These are phyloP conservation scores for Marmota flaviventris DNA, from an alignment of 2,113 vertebrate genomes.

Conservation along the genomic window DNA sequence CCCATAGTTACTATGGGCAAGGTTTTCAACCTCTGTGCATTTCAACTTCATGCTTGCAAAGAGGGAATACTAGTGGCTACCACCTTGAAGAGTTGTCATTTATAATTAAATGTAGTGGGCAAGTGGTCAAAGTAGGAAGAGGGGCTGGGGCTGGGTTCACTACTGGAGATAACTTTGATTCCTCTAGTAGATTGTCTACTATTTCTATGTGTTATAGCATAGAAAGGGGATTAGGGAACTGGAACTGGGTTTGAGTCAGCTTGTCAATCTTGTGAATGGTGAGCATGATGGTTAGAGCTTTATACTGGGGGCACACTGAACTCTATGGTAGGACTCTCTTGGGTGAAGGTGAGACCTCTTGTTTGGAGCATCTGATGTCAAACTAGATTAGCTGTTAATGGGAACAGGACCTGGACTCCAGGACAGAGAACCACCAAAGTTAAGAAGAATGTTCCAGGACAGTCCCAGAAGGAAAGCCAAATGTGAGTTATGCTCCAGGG, in stretches of 20 bases:
- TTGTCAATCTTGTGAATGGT: background rate
- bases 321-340: background rate
- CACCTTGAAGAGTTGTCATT: background rate
- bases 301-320: background rate
- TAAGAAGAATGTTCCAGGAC: background rate
- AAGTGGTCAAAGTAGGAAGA: background rate
- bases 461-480: background rate
- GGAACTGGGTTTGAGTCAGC: background rate
- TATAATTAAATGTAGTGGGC: background rate
- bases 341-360: background rate
- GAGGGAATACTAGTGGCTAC: background rate
- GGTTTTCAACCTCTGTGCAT: background rate
- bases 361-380: background rate
- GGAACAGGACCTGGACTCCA: background rate
- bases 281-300: no score
- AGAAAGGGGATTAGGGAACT: background rate
- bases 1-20: background rate
- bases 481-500: background rate
- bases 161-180: background rate
- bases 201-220: background rate
- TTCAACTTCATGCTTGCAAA: background rate
- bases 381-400: background rate
- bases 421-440: background rate
- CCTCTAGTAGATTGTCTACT: background rate
- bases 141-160: background rate